Conservation (phyloP, 2,113 vertebrate species). For the Galeopterus variegatus region DNA sequence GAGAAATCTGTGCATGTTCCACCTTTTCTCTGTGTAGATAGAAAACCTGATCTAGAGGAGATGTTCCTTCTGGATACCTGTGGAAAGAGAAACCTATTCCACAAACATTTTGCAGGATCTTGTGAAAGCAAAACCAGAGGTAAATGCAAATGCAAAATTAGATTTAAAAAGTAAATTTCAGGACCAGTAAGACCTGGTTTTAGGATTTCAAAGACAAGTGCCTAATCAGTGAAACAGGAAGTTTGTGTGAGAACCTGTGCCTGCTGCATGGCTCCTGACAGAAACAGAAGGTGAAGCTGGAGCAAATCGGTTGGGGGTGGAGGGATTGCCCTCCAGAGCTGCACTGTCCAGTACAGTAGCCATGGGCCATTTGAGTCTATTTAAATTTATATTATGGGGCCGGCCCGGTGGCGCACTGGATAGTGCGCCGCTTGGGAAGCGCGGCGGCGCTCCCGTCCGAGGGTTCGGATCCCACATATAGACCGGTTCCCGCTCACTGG, state of each 20-base stretch:
- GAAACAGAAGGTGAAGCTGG: not conserved
- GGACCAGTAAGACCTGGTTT: not conserved
- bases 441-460: too few relatives aligned
- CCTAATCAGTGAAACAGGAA: not conserved
- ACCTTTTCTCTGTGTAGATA: accelerated
- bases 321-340: not conserved
- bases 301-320: accelerated
- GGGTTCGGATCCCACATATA: too few relatives aligned
- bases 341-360: accelerated
- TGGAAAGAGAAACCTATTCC: not conserved
- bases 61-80: not conserved
- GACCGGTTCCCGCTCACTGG: too few relatives aligned
- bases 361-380: not conserved
- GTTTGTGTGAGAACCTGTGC: not conserved
- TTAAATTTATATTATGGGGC: too few relatives aligned
- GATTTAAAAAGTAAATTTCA: not conserved
- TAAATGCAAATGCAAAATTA: not conserved
- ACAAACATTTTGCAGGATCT: not conserved
- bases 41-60: not conserved
- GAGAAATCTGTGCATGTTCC: not conserved
- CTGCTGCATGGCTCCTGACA: accelerated
- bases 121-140: not conserved
- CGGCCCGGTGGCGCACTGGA: too few relatives aligned
- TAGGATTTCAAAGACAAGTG: not conserved
- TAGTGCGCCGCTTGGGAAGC: too few relatives aligned